Evolutionary conservation across 2,113 vertebrate species (phyloP).

Genomic region (Montifringilla adamsi): DNA sequence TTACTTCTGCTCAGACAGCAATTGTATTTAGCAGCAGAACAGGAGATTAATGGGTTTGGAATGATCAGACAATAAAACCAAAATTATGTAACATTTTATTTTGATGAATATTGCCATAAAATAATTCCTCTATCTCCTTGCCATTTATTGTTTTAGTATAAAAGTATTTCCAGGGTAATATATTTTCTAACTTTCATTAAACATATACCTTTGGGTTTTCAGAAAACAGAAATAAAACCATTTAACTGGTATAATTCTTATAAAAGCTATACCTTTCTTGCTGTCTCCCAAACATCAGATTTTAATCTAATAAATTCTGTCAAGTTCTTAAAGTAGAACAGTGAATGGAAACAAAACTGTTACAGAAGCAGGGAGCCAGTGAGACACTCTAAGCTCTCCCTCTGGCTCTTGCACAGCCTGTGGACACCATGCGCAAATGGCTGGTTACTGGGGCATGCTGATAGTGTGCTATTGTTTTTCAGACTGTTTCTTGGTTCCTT

Average conservation of each 20-base stretch:
- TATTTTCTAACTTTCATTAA: neutral
- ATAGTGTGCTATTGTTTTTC: neutral
- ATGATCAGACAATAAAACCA: neutral
- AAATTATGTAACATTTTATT: constrained; percentile 4
- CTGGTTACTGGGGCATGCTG: neutral
- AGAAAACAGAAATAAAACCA: neutral
- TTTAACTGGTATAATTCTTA: neutral
- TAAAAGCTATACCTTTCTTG: neutral
- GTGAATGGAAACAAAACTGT: neutral
- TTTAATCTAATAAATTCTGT: neutral
- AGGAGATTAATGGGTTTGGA: constrained; percentile 10
- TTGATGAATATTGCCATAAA: neutral
- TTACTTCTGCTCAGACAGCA: neutral
- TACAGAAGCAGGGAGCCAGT: neutral
- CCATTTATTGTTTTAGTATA: neutral
- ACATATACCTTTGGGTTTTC: neutral
- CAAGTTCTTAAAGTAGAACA: neutral
- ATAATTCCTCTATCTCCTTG: neutral
- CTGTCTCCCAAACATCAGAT: neutral
- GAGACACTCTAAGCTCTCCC: neutral
- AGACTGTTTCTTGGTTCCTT: neutral
- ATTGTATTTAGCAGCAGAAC: neutral
- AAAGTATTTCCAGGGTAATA: neutral
- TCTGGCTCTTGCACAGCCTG: neutral
- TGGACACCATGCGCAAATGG: neutral